A percentile compares a stretch with the other conserved stretches of the same genome.
These are phyloP conservation scores for Mercenaria mercenaria DNA, from an alignment of 1,140 invertebrate genomes.

Conservation along the genomic window DNA sequence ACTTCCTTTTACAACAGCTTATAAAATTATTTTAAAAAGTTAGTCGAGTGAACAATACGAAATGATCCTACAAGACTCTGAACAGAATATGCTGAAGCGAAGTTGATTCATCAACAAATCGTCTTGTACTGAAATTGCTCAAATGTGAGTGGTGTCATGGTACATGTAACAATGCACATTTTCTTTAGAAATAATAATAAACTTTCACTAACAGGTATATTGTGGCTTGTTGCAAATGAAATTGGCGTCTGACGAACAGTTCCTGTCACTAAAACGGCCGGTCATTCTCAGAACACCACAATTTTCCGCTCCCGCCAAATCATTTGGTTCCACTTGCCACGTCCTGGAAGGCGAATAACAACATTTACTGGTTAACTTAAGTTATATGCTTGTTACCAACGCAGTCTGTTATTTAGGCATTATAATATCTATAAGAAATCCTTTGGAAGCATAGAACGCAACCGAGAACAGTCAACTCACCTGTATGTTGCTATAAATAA, in stretches of 20 bases:
- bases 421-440: background rate
- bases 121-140: too few species aligned
- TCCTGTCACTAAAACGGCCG: slow-evolving; percentile 38
- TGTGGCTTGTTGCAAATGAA: slow-evolving; percentile 44
- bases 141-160: too few species aligned
- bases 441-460: too few species aligned
- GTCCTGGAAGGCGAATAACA: background rate
- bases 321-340: slow-evolving; percentile 35
- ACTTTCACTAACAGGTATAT: slow-evolving; percentile 26
- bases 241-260: slow-evolving; percentile 40
- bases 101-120: too few species aligned
- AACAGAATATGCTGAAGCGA: too few species aligned
- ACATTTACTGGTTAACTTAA: background rate
- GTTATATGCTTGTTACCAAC: background rate
- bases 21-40: too few species aligned
- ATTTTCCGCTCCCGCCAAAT: slow-evolving; percentile 42
- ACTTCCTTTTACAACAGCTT: too few species aligned
- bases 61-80: too few species aligned
- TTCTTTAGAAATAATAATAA: too few species aligned
- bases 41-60: too few species aligned
- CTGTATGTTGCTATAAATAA: too few species aligned
- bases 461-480: background rate
- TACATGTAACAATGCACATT: too few species aligned
- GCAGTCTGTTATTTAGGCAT: background rate
- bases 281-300: slow-evolving; percentile 36